Conservation (phyloP, 2,888 invertebrate species). For the Achlya flavicornis region DNA sequence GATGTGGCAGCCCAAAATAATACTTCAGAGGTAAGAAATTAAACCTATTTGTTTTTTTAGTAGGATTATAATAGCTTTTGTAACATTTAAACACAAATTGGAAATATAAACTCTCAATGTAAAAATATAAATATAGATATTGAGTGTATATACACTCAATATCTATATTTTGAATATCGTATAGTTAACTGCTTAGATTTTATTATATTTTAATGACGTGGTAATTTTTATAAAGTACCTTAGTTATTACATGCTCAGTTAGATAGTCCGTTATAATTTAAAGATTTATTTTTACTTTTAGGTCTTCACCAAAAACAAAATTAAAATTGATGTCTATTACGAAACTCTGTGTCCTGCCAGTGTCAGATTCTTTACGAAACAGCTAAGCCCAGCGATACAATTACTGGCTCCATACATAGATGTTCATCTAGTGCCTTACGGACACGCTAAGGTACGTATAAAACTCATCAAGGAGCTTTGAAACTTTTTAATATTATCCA, state of each 20-base stretch:
- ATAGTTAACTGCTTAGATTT: too few relatives aligned
- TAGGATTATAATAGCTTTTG: too few relatives aligned
- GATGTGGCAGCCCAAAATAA: neutral
- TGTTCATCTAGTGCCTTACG: constrained; percentile 90
- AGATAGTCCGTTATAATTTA: too few relatives aligned
- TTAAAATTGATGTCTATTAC: constrained; percentile 83
- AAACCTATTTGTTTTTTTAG: neutral
- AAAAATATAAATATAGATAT: too few relatives aligned
- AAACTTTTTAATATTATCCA: too few relatives aligned
- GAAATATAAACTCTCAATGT: neutral
- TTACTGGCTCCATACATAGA: constrained; percentile 84
- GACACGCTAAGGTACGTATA: constrained; percentile 86
- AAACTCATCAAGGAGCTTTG: too few relatives aligned
- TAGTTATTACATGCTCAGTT: too few relatives aligned
- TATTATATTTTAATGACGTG: too few relatives aligned
- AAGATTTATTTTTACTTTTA: neutral
- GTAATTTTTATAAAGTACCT: too few relatives aligned
- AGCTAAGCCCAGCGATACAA: constrained; percentile 86
- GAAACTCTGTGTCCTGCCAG: constrained; percentile 92
- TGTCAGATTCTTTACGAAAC: constrained; percentile 87
- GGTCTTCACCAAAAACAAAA: constrained; percentile 30
- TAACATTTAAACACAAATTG: too few relatives aligned
- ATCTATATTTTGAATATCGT: too few relatives aligned
- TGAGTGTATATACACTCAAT: too few relatives aligned
- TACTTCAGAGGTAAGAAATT: neutral